These are phyloP conservation scores for Drosophila paramelanica DNA, from an alignment of 2,888 invertebrate species.

Conservation along the genomic window DNA sequence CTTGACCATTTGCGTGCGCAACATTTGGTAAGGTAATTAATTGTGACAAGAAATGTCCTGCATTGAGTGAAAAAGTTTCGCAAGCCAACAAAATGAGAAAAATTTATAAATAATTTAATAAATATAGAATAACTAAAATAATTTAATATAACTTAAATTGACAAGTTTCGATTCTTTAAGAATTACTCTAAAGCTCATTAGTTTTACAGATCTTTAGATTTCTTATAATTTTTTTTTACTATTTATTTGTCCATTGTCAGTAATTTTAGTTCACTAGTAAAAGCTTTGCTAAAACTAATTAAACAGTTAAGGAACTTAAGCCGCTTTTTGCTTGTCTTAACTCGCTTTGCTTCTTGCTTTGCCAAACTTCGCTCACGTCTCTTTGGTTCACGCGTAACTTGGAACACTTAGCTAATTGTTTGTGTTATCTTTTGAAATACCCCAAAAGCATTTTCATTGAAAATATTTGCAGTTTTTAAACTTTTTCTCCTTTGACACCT, in stretches of 20 bases:
- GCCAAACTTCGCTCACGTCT: neutral
- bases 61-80: neutral
- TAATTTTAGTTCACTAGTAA: too few species aligned
- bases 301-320: too few species aligned
- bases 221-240: too few species aligned
- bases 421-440: neutral
- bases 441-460: neutral
- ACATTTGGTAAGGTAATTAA: constrained; percentile 25
- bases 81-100: neutral
- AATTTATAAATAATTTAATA: neutral
- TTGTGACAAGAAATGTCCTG: neutral
- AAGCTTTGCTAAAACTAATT: too few species aligned
- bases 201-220: too few species aligned
- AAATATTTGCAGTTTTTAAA: constrained; percentile 5
- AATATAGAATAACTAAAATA: too few species aligned
- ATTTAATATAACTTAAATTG: too few species aligned
- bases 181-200: too few species aligned
- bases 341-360: neutral
- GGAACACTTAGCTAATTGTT: neutral
- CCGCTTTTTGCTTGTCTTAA: too few species aligned
- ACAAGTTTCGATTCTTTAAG: too few species aligned
- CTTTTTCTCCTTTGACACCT: constrained; percentile 4
- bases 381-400: neutral
- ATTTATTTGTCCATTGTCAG: too few species aligned
- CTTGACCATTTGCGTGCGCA: constrained; percentile 17